Conservation (phyloP, 2,888 invertebrate genomes). For the Sceliomorpha sp. region DNA sequence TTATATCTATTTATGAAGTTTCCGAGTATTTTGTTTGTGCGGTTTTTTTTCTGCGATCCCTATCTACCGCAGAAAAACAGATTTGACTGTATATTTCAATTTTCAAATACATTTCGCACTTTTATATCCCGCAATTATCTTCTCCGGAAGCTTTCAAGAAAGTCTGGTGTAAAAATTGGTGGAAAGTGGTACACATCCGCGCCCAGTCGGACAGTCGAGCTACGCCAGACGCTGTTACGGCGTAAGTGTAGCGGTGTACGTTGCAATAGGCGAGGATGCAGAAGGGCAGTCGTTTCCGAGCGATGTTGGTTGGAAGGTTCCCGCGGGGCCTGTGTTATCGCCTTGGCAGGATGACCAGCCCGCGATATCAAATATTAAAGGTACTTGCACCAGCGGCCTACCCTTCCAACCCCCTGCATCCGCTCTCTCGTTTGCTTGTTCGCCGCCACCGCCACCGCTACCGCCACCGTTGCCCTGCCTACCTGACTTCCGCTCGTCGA, state of each 20-base stretch:
- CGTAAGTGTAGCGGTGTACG: constrained; percentile 34
- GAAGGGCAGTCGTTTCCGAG: constrained; percentile 72
- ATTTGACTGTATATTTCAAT: too few species aligned
- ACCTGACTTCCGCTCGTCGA: constrained; percentile 50
- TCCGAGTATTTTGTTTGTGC: too few species aligned
- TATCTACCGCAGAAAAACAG: too few species aligned
- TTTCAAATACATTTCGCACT: too few species aligned
- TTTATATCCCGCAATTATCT: too few species aligned
- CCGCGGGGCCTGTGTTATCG: constrained; percentile 80
- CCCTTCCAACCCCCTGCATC: constrained; percentile 47
- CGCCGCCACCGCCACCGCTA: too few species aligned
- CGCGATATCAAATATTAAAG: constrained; percentile 80
- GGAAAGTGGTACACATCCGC: too few species aligned
- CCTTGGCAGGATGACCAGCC: constrained; percentile 80
- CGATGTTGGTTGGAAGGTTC: constrained; percentile 78
- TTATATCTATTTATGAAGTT: too few species aligned
- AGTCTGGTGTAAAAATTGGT: too few species aligned
- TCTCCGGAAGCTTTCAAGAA: too few species aligned
- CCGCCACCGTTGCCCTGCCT: constrained; percentile 32
- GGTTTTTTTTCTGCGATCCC: too few species aligned
- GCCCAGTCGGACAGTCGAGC: too few species aligned
- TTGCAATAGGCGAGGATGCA: constrained; percentile 50
- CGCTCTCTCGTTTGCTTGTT: constrained; percentile 48
- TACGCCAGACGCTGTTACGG: constrained; percentile 37
- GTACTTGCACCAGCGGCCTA: constrained; percentile 77